Conservation (phyloP, 2,113 vertebrate species). For the mouse (Mus musculus) region DNA sequence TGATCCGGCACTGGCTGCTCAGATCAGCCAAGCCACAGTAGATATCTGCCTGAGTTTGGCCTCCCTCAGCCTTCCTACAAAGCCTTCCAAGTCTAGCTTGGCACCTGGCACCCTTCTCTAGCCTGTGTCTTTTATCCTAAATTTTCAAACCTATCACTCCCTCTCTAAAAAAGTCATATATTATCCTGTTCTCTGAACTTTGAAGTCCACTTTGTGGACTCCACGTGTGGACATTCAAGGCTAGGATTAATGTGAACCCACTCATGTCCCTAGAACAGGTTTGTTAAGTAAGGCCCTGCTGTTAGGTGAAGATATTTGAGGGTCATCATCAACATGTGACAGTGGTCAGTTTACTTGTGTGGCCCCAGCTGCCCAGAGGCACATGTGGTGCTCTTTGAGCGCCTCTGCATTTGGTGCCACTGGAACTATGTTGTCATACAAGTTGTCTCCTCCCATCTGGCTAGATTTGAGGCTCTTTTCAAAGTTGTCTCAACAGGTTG, state of each 20-base stretch:
- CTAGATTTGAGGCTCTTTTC: neutral
- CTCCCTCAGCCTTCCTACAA: neutral
- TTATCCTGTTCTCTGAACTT: neutral
- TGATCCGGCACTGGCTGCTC: no score
- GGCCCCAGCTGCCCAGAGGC: neutral
- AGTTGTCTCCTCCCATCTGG: neutral
- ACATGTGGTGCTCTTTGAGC: fast-evolving
- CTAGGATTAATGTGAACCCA: neutral
- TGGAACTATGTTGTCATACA: neutral
- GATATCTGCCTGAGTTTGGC: fast-evolving
- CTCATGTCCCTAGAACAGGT: neutral
- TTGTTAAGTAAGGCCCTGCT: no score
- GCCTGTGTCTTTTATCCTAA: neutral
- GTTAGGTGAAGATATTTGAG: neutral
- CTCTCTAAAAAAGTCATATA: no score
- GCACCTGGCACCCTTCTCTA: neutral
- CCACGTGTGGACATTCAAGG: neutral
- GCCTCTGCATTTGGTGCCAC: neutral
- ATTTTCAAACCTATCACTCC: no score
- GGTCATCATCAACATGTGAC: no score
- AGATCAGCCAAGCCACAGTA: neutral
- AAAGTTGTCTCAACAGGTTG: neutral
- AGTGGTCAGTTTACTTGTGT: neutral
- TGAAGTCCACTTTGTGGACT: neutral
- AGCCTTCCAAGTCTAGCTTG: neutral